Evolutionary conservation across 2,797 vertebrate species (phyloP), one percentile per base, ranked within the genome.

Genomic region (Brachyalestes nurse): DNA sequence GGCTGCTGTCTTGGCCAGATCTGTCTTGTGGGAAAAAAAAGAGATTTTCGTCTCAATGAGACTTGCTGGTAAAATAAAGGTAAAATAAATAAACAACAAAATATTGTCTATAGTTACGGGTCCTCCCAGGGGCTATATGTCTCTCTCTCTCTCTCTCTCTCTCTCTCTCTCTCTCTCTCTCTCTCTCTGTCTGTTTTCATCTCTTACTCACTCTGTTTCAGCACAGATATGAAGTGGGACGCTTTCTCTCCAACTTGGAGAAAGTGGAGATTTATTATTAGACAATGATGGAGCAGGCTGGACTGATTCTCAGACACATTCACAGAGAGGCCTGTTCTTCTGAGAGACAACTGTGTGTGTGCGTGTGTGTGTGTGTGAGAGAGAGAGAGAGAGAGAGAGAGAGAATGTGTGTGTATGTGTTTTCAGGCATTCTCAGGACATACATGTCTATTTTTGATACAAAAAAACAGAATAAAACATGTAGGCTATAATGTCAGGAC

Each of bases 141-240:
- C n/a, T n/a, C n/a, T n/a, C n/a, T n/a, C n/a, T n/a, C n/a, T n/a
- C n/a, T n/a, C n/a, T n/a, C n/a, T n/a, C 17, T 42, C 67, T 34
- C n/a, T 13, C n/a, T 42, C 14, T 51, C 4, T 79, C 42, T 61
- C 21, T 62, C 23, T 49, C 42, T 61, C 34, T 34, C 21, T 13
- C n/a, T 42, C 16, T 51, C 6, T 79, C 42, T 61, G 21, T 62
- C 23, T 49, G 2, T 28, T 19, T 64, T 47, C 38, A 38, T 67
- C 55, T 60, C 61, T 72, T 80, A 51, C 62, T 79, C 67, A 62
- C 62, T 6, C 58, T 40, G 13, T 42, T 72, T 83, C 62, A 42
- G 69, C 58, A 25, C 10, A 25, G 8, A 14, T 6, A 16, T 62
- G 19, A 21, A 55, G 58, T 28, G 34, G 34, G 28, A 74, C 58